Conservation (phyloP, 1,140 invertebrate species). For the Archegozetes longisetosus region DNA sequence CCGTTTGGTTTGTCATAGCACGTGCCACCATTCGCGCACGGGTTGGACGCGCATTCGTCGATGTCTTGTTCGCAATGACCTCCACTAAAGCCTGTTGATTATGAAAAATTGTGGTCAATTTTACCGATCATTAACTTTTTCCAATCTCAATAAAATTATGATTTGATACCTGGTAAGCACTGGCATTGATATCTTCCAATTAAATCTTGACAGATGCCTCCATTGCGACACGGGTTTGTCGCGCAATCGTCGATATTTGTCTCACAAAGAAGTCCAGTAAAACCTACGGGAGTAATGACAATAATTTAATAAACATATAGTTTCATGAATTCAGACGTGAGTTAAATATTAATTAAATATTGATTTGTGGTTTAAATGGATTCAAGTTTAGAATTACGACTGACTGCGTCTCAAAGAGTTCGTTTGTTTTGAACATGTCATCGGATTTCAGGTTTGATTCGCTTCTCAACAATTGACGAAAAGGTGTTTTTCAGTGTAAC, state of each 20-base stretch:
- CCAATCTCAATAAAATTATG: background rate
- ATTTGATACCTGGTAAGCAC: slow-evolving; percentile 50
- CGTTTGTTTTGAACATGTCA: too few relatives aligned
- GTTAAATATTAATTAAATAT: too few relatives aligned
- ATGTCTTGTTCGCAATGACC: slow-evolving; percentile 33
- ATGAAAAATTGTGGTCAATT: slow-evolving; percentile 14
- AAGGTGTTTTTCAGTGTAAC: too few relatives aligned
- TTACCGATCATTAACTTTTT: slow-evolving; percentile 1
- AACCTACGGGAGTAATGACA: slow-evolving; percentile 31
- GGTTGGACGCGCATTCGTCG: slow-evolving; percentile 50
- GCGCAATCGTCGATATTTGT: slow-evolving; percentile 68
- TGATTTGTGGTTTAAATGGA: too few relatives aligned
- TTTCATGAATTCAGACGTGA: too few relatives aligned
- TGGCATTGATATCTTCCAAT: slow-evolving; percentile 70
- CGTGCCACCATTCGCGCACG: slow-evolving; percentile 63
- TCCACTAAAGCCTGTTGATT: slow-evolving; percentile 27
- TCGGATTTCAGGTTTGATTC: too few relatives aligned
- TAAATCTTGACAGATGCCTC: slow-evolving; percentile 55
- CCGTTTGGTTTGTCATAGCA: slow-evolving; percentile 67
- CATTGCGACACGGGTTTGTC: slow-evolving; percentile 63
- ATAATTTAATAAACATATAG: background rate
- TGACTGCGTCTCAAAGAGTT: too few relatives aligned
- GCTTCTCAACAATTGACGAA: too few relatives aligned
- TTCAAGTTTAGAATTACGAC: too few relatives aligned
- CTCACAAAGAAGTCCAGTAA: slow-evolving; percentile 40